Percentiles rank a stretch among this genome's conserved stretches.
phyloP scores from a whole-genome alignment of 2,888 invertebrate species.

The Brachypterus glaber region DNA sequence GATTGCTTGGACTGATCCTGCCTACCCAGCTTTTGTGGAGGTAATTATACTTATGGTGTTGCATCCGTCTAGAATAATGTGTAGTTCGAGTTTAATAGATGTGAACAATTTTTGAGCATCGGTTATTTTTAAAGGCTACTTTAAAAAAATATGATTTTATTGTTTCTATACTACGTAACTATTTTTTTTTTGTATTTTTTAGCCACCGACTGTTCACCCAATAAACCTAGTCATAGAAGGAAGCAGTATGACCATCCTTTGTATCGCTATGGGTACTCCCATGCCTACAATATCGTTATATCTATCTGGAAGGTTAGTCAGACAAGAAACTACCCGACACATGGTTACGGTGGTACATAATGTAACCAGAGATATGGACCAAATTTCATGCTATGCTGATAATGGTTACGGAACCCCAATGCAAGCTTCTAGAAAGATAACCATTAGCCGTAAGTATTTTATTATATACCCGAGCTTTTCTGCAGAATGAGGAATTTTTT shows the following conservation, averaged over 20 bases:
- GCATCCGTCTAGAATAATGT: not conserved
- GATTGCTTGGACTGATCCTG: constrained; percentile 80
- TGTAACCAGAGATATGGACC: constrained; percentile 75
- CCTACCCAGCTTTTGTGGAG: constrained; percentile 79
- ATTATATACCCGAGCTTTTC: not conserved
- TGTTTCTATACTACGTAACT: too few relatives aligned
- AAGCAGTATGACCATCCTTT: constrained; percentile 76
- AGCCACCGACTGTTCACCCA: constrained; percentile 78
- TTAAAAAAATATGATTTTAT: too few relatives aligned
- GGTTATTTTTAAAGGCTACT: too few relatives aligned
- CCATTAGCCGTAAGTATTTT: constrained; percentile 65
- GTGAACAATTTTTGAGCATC: too few relatives aligned
- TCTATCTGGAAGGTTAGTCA: constrained; percentile 67
- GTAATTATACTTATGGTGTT: constrained; percentile 44
- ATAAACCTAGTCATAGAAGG: constrained; percentile 76
- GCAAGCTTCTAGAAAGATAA: constrained; percentile 71
- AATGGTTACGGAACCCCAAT: constrained; percentile 81
- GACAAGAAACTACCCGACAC: constrained; percentile 72
- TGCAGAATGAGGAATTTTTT: not conserved
- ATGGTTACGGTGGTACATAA: constrained; percentile 83
- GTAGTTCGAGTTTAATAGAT: too few relatives aligned
- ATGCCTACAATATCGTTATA: constrained; percentile 77
- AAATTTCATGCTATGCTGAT: constrained; percentile 80
- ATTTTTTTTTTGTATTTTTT: constrained; percentile 26
- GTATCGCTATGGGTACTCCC: constrained; percentile 77